Evolutionary conservation across 2,113 vertebrate genomes (phyloP).

Genomic region (Periophthalmodon schlosseri): DNA sequence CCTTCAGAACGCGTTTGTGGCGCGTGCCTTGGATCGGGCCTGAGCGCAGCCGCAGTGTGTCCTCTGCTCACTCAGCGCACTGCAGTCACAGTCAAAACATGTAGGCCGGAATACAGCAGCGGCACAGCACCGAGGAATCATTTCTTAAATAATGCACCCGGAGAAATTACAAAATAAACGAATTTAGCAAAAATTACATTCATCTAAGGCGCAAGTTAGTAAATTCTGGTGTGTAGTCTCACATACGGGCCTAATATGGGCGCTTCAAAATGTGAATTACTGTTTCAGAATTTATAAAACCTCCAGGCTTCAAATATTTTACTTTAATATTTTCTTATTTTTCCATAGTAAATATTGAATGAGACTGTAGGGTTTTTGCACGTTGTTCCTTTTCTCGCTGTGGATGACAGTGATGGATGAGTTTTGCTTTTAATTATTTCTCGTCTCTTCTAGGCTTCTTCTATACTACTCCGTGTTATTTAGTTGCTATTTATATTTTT

Average conservation of each 20-base stretch:
- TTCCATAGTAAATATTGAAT: neutral
- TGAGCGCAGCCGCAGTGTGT: constrained; percentile 5
- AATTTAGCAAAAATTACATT: neutral
- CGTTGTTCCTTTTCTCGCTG: neutral
- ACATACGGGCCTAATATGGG: neutral
- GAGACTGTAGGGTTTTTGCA: neutral
- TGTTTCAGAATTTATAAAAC: neutral
- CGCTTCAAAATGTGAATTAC: neutral
- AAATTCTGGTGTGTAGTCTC: neutral
- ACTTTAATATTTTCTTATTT: neutral
- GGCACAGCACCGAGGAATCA: neutral
- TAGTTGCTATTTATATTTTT: neutral
- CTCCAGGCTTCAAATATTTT: neutral
- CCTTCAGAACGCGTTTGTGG: constrained; percentile 68
- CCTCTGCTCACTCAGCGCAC: neutral
- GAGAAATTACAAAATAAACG: neutral
- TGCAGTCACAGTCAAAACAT: neutral
- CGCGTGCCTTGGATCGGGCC: constrained; percentile 31
- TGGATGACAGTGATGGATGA: constrained; percentile 62
- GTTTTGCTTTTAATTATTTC: constrained; percentile 8
- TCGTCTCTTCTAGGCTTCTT: neutral
- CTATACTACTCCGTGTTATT: neutral
- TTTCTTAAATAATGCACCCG: neutral
- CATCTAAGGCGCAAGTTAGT: neutral
- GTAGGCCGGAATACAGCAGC: neutral